A percentile compares a stretch with the other conserved stretches of the same genome.
Conservation (phyloP, 2,888 invertebrate species). For the Lasioglossum leucozonium region DNA sequence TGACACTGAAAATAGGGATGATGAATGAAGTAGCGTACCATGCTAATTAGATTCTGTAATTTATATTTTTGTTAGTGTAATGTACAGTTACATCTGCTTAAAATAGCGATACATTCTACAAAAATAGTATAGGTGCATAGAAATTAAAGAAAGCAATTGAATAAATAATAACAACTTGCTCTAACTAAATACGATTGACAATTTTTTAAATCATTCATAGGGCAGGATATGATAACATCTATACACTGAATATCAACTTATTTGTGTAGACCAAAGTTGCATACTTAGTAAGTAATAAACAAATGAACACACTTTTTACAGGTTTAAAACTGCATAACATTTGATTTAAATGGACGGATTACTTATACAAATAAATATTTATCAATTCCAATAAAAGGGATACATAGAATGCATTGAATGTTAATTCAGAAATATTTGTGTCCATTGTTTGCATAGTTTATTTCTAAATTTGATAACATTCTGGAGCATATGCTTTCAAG, state of each 20-base stretch:
- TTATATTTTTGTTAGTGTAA: background rate
- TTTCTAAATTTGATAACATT: no score
- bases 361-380: constrained; percentile 35
- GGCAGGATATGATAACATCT: background rate
- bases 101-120: background rate
- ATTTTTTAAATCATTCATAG: background rate
- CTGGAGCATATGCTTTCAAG: background rate
- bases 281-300: background rate
- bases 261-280: background rate
- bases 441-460: background rate
- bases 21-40: constrained; percentile 19
- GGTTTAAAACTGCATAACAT: constrained; percentile 9
- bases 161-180: background rate
- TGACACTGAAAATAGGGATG: constrained; percentile 20
- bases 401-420: constrained; percentile 12
- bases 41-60: constrained; percentile 21
- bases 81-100: background rate
- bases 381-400: constrained; percentile 8
- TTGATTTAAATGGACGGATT: constrained; percentile 17
- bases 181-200: background rate
- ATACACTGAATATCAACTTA: background rate
- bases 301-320: background rate
- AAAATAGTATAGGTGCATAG: background rate
- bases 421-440: constrained; percentile 41
- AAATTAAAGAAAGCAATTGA: constrained; percentile 2